A percentile compares a stretch with the other conserved stretches of the same genome.
These are phyloP conservation scores for Trissolcus basalis DNA, from an alignment of 1,140 invertebrate genomes.

Conservation along the genomic window DNA sequence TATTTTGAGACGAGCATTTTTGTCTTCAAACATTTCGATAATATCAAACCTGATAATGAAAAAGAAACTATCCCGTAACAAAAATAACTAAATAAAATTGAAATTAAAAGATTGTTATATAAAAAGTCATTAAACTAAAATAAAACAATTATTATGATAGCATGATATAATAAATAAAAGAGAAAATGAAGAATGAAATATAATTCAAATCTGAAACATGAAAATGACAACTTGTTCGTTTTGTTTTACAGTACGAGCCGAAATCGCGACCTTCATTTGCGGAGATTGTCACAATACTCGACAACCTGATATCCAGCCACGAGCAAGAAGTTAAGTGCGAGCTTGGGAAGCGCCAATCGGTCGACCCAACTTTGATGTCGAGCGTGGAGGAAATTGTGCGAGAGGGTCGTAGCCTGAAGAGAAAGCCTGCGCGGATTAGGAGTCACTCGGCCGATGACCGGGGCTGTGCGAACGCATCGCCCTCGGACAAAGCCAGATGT, in stretches of 20 bases:
- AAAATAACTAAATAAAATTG: too few relatives aligned
- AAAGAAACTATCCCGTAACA: too few relatives aligned
- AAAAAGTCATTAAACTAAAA: too few relatives aligned
- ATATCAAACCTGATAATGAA: too few relatives aligned
- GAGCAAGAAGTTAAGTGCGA: conserved; percentile 66
- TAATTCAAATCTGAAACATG: too few relatives aligned
- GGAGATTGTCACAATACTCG: conserved; percentile 81
- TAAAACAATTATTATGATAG: too few relatives aligned
- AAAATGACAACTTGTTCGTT: too few relatives aligned
- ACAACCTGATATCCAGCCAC: conserved; percentile 72
- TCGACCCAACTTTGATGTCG: conserved; percentile 67
- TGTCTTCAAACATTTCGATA: too few relatives aligned
- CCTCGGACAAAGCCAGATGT: conserved; percentile 85
- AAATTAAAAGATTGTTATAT: too few relatives aligned
- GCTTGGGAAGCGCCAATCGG: conserved; percentile 65
- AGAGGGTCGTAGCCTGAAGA: conserved; percentile 63
- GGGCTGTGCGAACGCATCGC: conserved; percentile 70
- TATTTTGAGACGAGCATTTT: conserved; percentile 7
- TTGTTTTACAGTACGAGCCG: conserved; percentile 84
- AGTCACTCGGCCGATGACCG: conserved; percentile 72
- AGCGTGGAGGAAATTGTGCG: conserved; percentile 70
- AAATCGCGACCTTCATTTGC: conserved; percentile 89
- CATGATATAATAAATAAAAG: too few relatives aligned
- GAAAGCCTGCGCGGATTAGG: conserved; percentile 60
- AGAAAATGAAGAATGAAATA: too few relatives aligned